Conservation (phyloP, 2,797 vertebrate genomes). For the Moxostoma hubbsi region DNA sequence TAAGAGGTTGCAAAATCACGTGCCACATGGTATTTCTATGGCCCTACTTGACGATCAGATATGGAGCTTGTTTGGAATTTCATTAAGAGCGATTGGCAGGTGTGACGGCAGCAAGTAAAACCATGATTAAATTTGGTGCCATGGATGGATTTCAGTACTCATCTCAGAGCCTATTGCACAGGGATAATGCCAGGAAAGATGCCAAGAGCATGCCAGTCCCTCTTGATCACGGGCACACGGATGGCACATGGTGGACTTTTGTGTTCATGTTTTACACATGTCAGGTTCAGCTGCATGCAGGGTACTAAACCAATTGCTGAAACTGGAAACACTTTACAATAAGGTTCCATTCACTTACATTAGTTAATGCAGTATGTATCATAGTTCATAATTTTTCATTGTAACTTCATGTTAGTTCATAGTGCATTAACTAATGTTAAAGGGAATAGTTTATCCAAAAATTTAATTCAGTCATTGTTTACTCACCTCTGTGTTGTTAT, state of each 20-base stretch:
- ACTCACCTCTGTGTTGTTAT: too few species aligned
- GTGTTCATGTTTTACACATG: conserved; percentile 24
- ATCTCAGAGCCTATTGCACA: conserved; percentile 9
- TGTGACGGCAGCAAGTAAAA: conserved; percentile 40
- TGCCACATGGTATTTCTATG: conserved; percentile 22
- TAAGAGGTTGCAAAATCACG: conserved; percentile 11
- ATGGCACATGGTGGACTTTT: conserved; percentile 17
- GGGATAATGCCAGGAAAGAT: not conserved
- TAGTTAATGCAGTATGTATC: too few species aligned
- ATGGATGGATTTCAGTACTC: conserved; percentile 38
- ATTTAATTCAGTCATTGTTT: too few species aligned
- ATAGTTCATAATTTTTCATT: too few species aligned
- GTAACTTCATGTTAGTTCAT: too few species aligned
- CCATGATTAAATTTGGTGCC: conserved; percentile 49
- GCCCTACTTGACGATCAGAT: conserved; percentile 29
- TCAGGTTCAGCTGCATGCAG: not conserved
- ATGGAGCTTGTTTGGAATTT: conserved; percentile 41
- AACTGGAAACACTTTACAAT: too few species aligned
- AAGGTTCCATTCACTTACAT: too few species aligned
- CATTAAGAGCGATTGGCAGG: conserved; percentile 55
- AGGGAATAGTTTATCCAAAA: too few species aligned
- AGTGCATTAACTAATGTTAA: too few species aligned
- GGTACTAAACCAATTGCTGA: not conserved
- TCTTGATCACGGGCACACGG: conserved; percentile 26
- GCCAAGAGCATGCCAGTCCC: conserved; percentile 1